These are phyloP conservation scores for Aelia acuminata DNA, from an alignment of 2,888 invertebrate genomes.

Conservation along the genomic window DNA sequence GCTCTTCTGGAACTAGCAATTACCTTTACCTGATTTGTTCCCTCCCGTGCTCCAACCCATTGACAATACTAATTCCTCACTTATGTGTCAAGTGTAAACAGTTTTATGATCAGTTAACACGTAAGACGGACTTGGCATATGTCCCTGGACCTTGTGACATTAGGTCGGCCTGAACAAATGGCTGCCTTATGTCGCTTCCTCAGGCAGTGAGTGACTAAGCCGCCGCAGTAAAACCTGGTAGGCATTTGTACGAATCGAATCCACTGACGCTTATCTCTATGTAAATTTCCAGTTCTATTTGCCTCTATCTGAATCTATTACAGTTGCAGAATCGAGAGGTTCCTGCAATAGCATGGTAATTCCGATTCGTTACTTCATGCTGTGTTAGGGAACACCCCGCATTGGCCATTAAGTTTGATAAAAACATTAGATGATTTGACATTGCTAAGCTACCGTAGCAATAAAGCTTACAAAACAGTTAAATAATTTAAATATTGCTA, in stretches of 20 bases:
- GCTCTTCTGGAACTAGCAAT: background rate
- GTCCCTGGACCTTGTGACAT: background rate
- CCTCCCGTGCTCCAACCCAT: conserved; percentile 17
- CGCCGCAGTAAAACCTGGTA: conserved; percentile 33
- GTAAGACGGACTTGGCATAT: conserved; percentile 57
- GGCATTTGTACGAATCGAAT: conserved; percentile 30
- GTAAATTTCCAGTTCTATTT: conserved; percentile 34
- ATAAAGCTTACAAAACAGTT: no score
- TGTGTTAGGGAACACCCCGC: background rate
- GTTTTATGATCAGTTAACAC: conserved; percentile 55
- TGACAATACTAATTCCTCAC: conserved; percentile 29
- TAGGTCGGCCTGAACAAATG: conserved; percentile 20
- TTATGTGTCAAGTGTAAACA: conserved; percentile 55
- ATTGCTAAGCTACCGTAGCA: background rate
- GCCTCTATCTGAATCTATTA: conserved; percentile 33
- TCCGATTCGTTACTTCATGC: background rate
- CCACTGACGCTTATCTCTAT: background rate
- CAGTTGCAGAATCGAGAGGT: background rate
- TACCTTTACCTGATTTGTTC: conserved; percentile 26
- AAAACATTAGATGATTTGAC: background rate
- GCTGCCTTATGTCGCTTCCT: conserved; percentile 46
- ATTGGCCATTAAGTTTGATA: background rate
- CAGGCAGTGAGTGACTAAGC: background rate
- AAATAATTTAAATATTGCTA: no score
- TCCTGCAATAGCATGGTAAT: background rate